These are phyloP conservation scores for Micromussa lordhowensis DNA, from an alignment of 92 coral and sea anemone genomes.

Conservation along the genomic window DNA sequence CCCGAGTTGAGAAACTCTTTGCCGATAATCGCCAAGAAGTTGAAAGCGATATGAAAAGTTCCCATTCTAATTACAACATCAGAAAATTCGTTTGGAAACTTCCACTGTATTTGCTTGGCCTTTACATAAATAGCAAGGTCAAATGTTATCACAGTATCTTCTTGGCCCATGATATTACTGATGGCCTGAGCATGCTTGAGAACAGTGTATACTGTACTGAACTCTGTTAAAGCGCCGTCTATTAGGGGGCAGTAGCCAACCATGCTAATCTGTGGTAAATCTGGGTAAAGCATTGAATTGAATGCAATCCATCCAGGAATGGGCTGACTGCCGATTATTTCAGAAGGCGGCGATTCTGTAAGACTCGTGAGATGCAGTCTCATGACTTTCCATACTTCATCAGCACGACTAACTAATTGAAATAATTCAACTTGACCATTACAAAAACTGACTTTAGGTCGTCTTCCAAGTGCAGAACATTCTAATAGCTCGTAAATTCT, in stretches of 20 bases:
- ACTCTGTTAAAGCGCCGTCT: constrained; percentile 65
- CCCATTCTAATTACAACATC: constrained; percentile 52
- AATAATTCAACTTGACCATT: not conserved
- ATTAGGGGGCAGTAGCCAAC: constrained; percentile 74
- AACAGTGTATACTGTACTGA: constrained; percentile 74
- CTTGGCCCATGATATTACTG: constrained; percentile 43
- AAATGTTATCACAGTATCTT: constrained; percentile 54
- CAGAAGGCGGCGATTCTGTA: no score
- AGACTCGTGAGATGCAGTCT: not conserved
- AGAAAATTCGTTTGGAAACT: constrained; percentile 61
- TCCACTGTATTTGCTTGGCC: constrained; percentile 69
- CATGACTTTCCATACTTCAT: not conserved
- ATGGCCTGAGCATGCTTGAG: constrained; percentile 70
- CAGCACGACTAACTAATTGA: not conserved
- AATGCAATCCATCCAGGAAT: constrained; percentile 29
- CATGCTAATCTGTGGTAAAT: no score
- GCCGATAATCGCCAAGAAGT: no score
- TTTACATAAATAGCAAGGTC: constrained; percentile 65
- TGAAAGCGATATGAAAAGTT: constrained; percentile 64
- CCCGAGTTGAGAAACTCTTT: constrained; percentile 52
- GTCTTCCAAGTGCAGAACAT: constrained; percentile 41
- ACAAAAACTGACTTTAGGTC: constrained; percentile 33
- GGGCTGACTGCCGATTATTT: no score
- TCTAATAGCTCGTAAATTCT: constrained; percentile 27
- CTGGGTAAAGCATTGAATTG: no score